Evolutionary conservation across 1,140 invertebrate species (phyloP), one percentile per base, ranked within the genome.

Genomic region (Sycophila sp.): DNA sequence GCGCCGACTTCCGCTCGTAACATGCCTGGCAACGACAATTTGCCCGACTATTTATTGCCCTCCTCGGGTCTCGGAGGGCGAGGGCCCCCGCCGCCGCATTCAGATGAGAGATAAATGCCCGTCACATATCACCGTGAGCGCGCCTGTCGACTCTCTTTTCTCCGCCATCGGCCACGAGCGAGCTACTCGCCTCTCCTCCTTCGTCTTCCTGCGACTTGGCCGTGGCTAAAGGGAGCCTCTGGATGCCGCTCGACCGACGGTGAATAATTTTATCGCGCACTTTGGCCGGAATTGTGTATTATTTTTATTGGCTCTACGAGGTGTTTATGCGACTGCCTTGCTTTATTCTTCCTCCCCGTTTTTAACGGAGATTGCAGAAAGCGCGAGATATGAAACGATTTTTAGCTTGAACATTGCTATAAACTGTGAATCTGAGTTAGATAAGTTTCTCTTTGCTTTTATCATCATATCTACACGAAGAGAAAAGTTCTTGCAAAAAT

Each of bases 21-120:
- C 36, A 45, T 45, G 36, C 38, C 58, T 65, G 69, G 53, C 69
- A 71, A 59, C 53, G 53, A 71, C 62, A 63, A 66, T 66, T 65
- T 66, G 62, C 15, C 45, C 34, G 0, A 19, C 72, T 78, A 80
- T 82, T 81, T 80, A 79, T 80, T 76, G 72, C 58, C 69, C 74
- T 76, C 76, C n/a, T n/a, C n/a, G n/a, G n/a, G n/a, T n/a, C n/a
- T n/a, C n/a, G 78, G 73, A 79, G 75, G 78, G 75, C 70, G 75
- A 55, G 30, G 32, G 72, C 70, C 73, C n/a, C 73, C 69, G 80
- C 73, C 76, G 73, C 36, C 56, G 75, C 74, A 76, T 80, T 80
- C 76, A 73, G 30, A 76, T 77, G 74, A 78, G 78, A 83, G 80
- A 83, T 80, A 80, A 81, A 82, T 82, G 80, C 72, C 75, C 68